These are phyloP conservation scores for Chorisops tibialis DNA, from an alignment of 2,888 invertebrate species.

Conservation along the genomic window DNA sequence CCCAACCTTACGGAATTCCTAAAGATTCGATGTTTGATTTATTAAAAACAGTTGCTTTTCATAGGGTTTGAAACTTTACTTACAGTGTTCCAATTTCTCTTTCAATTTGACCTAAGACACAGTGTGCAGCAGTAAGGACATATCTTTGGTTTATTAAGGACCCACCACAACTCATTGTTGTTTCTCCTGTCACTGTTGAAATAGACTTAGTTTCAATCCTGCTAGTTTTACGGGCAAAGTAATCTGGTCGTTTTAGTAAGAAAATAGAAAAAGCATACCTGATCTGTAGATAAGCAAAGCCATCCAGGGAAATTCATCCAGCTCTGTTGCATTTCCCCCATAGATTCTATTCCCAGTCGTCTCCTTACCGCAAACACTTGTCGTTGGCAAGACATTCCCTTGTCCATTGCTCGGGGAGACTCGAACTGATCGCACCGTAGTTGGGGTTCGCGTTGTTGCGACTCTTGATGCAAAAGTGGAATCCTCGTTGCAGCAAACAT, in stretches of 20 bases:
- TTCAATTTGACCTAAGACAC: slow-evolving; percentile 21
- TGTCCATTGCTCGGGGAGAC: slow-evolving; percentile 32
- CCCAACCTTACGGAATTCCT: slow-evolving; percentile 45
- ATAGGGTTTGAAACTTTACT: no score
- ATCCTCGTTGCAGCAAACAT: slow-evolving; percentile 46
- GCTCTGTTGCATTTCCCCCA: slow-evolving; percentile 59
- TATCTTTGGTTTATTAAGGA: slow-evolving; percentile 65
- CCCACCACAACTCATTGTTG: slow-evolving; percentile 59
- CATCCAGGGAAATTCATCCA: slow-evolving; percentile 71
- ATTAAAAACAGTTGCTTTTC: no score
- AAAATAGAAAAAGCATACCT: slow-evolving; percentile 52
- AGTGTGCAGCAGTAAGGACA: slow-evolving; percentile 66
- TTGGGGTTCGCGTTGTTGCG: background rate
- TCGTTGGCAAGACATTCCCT: slow-evolving; percentile 41
- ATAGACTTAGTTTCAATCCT: background rate
- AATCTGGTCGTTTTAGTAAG: background rate
- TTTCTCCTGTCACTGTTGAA: background rate
- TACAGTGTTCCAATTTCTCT: slow-evolving; percentile 25
- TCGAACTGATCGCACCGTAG: background rate
- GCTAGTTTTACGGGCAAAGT: background rate
- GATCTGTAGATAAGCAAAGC: slow-evolving; percentile 62
- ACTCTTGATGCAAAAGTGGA: slow-evolving; percentile 30
- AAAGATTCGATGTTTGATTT: slow-evolving; percentile 24
- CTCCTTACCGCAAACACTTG: slow-evolving; percentile 44
- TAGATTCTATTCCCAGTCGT: slow-evolving; percentile 56